Base-by-base conservation (phyloP, 2,888 invertebrate genomes). In the Hipparchia semele region DNA sequence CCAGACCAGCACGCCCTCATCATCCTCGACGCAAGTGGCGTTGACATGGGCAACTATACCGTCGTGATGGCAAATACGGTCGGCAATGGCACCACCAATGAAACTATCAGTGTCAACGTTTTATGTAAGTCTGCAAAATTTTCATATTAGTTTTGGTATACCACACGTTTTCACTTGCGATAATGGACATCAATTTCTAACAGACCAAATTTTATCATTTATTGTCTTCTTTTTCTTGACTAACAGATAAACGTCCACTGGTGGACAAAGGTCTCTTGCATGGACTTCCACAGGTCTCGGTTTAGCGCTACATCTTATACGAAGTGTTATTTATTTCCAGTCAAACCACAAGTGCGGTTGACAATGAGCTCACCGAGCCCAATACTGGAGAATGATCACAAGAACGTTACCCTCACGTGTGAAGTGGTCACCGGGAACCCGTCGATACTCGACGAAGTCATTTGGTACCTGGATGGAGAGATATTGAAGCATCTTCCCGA, bases 391-490 rank as follows among this genome's bases (percentile, higher is more conserved):
- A 95, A 96, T 54, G 96, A 97, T 75, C 96, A 96, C 80, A 94
- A 95, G 71, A 98, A 98, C 88, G 97, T 98, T 71, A 97, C 97
- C 2, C 91, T 98, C 59, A 95, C 96, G 70, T 98, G 98, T 84
- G 96, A 96, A 78, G 96, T 98, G 70, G 94, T 95, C 33, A 94
- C 95, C 12, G 98, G 98, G 2, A 98, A 98, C 91, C 98, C 98
- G 0, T 89, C 95, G 0, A 90, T 94, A 72, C 91, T 96, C 82
- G 95, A 94, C 80, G 96, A 96, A 79, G 98, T 98, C 75, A 95
- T 97, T 79, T 98, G 98, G 98, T 98, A 96, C 87, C 94, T 98
- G 79, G 97, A 98, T 82, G 97, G 96, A 2, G 96, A 97, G 76
- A 89, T 98, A 59, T 94, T 98, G 80, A 98, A 98, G 85, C 97